A percentile compares a stretch with the other conserved stretches of the same genome.
These are phyloP conservation scores for Blomia tropicalis DNA, from an alignment of 2,888 invertebrate species.

Conservation along the genomic window DNA sequence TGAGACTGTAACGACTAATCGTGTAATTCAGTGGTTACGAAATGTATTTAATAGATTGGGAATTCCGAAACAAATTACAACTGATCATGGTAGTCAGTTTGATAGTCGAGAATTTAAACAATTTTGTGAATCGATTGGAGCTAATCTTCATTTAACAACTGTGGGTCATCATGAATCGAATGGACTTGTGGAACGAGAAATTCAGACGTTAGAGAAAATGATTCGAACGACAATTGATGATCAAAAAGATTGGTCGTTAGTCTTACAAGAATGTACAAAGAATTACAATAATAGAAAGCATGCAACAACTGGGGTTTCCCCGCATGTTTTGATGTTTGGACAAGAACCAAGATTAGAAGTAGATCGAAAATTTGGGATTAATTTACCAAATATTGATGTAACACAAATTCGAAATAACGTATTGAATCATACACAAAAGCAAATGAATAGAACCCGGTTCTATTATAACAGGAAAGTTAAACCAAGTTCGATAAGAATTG, in stretches of 20 bases:
- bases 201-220: slow-evolving; percentile 28
- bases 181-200: slow-evolving; percentile 5
- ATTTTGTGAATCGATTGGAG: not conserved
- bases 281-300: slow-evolving; percentile 29
- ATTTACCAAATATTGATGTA: not conserved
- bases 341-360: slow-evolving; percentile 22
- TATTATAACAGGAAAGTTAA: not conserved
- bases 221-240: slow-evolving; percentile 26
- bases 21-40: not conserved
- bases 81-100: slow-evolving; percentile 29
- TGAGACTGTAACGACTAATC: not conserved
- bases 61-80: slow-evolving; percentile 23
- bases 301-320: slow-evolving; percentile 26
- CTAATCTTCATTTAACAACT: not conserved
- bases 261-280: slow-evolving; percentile 25
- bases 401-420: not conserved
- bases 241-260: slow-evolving; percentile 29
- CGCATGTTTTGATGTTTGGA: slow-evolving; percentile 28
- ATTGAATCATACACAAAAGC: not conserved
- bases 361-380: not conserved
- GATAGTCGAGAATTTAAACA: slow-evolving; percentile 25
- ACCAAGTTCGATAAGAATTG: not conserved
- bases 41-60: slow-evolving; percentile 13
- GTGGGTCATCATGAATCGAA: slow-evolving; percentile 6
- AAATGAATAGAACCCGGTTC: not conserved